phyloP scores from a whole-genome alignment of 2,797 vertebrate genomes.

The Muraenolepis orangiensis region DNA sequence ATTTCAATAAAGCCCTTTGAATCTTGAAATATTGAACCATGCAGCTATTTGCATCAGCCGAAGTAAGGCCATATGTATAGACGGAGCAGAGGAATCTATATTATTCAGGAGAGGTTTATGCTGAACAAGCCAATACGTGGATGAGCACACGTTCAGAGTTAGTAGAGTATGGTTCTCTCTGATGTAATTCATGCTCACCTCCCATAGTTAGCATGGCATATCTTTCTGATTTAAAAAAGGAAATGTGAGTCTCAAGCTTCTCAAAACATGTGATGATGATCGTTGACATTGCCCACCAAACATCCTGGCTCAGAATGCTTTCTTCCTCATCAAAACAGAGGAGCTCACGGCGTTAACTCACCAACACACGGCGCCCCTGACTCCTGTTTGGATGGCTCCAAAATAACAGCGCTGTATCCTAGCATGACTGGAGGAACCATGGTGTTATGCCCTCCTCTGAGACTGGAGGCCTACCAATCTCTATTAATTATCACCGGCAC shows the following conservation, averaged over 20 bases:
- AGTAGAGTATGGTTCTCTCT: not conserved
- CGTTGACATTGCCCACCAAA: too few species aligned
- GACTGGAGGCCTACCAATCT: conserved; percentile 16
- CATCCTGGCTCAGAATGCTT: too few species aligned
- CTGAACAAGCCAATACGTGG: not conserved
- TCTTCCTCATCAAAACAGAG: too few species aligned
- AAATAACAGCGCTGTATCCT: not conserved
- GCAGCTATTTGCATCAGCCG: not conserved
- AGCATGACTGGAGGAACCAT: not conserved
- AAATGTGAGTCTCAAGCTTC: too few species aligned
- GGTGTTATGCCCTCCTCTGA: not conserved
- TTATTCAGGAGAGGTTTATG: not conserved
- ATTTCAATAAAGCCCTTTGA: too few species aligned
- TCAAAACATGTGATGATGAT: too few species aligned
- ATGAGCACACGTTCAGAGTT: not conserved
- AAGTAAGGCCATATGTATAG: not conserved
- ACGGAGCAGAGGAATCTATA: not conserved
- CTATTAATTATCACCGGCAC: conserved; percentile 47
- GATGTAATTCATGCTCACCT: not conserved
- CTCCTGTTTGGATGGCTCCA: not conserved
- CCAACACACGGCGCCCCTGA: too few species aligned
- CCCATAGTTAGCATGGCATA: too few species aligned
- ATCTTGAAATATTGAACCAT: too few species aligned
- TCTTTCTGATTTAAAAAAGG: too few species aligned
- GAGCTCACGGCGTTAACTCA: too few species aligned